Base-by-base conservation (phyloP, 2,888 invertebrate species). In the Aphrophora alni region DNA sequence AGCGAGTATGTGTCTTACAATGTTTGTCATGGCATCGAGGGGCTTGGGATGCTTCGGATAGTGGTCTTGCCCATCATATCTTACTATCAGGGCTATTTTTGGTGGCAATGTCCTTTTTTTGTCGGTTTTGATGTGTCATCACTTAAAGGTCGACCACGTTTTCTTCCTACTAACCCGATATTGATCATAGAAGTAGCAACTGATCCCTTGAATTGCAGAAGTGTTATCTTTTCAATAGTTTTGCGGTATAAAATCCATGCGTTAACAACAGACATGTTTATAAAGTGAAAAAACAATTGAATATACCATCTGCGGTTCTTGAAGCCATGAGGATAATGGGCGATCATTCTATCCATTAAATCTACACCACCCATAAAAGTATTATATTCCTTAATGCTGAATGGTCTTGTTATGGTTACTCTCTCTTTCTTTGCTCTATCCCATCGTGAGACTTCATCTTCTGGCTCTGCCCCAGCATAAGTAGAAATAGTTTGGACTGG, bases 261-360 rank as follows among this genome's bases (percentile, higher is more conserved):
- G 73, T 83, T 83, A 10, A 83, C 81, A 25, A 83, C 21, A 17
- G 75, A 25, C 69, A 81, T 78, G 68, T 82, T 81, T 26, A 82
- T 25, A n/a, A 83, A 71, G 38, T 83, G 83, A 38, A 82, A 83
- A 38, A 82, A 80, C 28, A 82, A 68, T 38, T 77, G 38, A 17
- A 80, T 68, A 28, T 83, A 82, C 79, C 82, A 83, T 74, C 71
- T 59, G 44, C 78, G 81, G 78, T 78, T 78, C 59, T 83, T 82
- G 8, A 77, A 76, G 17, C 70, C 78, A 21, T 83, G 82, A 21
- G 83, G 82, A 75, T 81, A 83, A 28, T 83, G 80, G 4, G 80
- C 80, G 25, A 83, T 82, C 78, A 83, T 78, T 27, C 81, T 70
- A 33, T 82, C 80, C 73, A 80, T 80, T 8, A 82, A 25, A 75